Base-by-base conservation (phyloP, 2,113 vertebrate species). In the Mixornis gularis region DNA sequence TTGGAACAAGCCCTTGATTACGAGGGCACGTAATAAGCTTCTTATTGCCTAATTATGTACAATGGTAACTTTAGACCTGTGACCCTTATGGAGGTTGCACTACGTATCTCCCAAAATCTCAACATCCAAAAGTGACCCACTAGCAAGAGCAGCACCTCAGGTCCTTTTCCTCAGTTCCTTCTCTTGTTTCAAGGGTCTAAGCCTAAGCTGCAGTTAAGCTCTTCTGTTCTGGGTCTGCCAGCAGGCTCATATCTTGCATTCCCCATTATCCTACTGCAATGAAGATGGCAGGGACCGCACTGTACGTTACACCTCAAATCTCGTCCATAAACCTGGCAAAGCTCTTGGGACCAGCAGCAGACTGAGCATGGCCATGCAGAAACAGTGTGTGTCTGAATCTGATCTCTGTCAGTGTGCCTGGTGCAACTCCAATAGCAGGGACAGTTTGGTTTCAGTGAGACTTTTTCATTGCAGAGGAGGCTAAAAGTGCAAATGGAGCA, bases 41-140 rank as follows among this genome's bases (percentile, higher is more conserved):
- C 90, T 90, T 94, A 93, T 87, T 95, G 64, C 74, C 74, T 79
- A 82, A 87, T 91, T 92, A 85, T 48, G 55, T 70, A 66, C 66
- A 87, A 22, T 56, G 40, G 71, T 89, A 82, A 89, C 91, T 89
- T 92, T 89, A 82, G 74, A 89, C 85, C 71, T 79, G 53, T 79
- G 84, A 92, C 84, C 63, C 44, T 51, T 79, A 5, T 26, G n/a
- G 64, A 36, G 34, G 7, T 41, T 80, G 78, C 55, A 59, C 51
- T 76, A 25, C 43, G 82, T 65, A 12, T 70, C 46, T 85, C 82
- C 63, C 74, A 63, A 40, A 69, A 93, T n/a, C 43, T 85, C 49
- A 32, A 10, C 38, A 13, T 27, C 77, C 41, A 59, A 85, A 65
- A 79, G 46, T 63, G 71, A 63, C 24, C n/a, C 34, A 27, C 32